Evolutionary conservation across 2,888 invertebrate genomes (phyloP), one percentile per base, ranked within the genome.

Genomic region (Marronus borbonicus): DNA sequence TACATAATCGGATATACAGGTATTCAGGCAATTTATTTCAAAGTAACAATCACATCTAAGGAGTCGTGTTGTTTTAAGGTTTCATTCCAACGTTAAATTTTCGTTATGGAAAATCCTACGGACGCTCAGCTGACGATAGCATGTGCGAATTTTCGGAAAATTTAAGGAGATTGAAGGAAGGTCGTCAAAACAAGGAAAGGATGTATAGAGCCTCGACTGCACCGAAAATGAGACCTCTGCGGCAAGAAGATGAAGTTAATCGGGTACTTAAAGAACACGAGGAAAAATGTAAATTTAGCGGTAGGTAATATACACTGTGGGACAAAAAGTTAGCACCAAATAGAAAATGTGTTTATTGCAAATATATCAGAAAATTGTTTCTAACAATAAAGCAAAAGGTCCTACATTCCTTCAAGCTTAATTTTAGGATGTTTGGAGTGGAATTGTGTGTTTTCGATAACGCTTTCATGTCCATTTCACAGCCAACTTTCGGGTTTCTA

Each of bases 1-100:
- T 93, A 92, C 85, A 92, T 93, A 87, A 91, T 93, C 17, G 94
- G 94, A 17, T 94, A 94, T 86, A 94, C 94, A 78, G 93, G 93
- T 88, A 86, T 81, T 52, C 20, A 4, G 17, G n/a, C 55, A n/a
- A 55, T 12, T 44, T 1, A 8, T 12, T 44, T 44, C 44, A 36
- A 4, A 36, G 3, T 5, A 5, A 5, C 5, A 36, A 5, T 5
- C 31, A 36, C 4, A 36, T 52, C 3, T 17, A 39, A 3, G 17
- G 5, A n/a, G 20, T 28, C 10, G 24, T 36, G 3, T 36, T 36
- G 31, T 12, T 44, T 44, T 8, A 44, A 79, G 79, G 79, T 58
- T 94, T 93, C 84, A 93, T 94, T 78, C 94, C 94, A 8, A 94
- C 93, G 17, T 91, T 93, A 89, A 90, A 91, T 84, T 93, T 91